A percentile compares a stretch with the other conserved stretches of the same genome.
These are phyloP conservation scores for Stenodema calcarata DNA, from an alignment of 2,888 invertebrate species.

Conservation along the genomic window DNA sequence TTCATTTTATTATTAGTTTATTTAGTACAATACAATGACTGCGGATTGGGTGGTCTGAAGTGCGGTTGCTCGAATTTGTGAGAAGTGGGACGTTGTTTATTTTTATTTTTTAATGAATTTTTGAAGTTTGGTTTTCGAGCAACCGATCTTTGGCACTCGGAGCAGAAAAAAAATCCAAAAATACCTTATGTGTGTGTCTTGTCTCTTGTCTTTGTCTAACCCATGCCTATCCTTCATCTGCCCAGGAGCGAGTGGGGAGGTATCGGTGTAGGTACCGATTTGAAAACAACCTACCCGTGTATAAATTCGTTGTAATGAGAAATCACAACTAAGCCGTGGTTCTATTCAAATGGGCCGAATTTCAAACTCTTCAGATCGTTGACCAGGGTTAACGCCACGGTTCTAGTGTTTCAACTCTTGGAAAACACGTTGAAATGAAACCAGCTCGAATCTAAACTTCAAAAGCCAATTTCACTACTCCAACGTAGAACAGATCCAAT, in stretches of 20 bases:
- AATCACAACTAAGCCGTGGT: not conserved
- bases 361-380: too few species aligned
- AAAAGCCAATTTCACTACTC: too few species aligned
- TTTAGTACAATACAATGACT: not conserved
- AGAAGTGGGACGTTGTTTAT: not conserved
- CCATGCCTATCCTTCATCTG: constrained; percentile 54
- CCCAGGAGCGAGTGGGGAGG: constrained; percentile 44
- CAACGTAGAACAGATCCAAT: too few species aligned
- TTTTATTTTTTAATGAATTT: not conserved
- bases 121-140: not conserved
- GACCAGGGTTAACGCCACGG: too few species aligned
- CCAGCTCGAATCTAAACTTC: too few species aligned
- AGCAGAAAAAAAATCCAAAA: constrained; percentile 26
- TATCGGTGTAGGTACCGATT: too few species aligned
- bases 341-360: too few species aligned
- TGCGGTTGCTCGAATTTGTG: not conserved
- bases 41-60: not conserved
- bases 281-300: too few species aligned
- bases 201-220: constrained; percentile 57
- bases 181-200: constrained; percentile 55
- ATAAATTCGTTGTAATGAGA: too few species aligned
- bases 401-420: too few species aligned
- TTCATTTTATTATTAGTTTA: not conserved
- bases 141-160: not conserved
- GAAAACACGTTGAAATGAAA: too few species aligned